Evolutionary conservation across 2,888 invertebrate species (phyloP).

Genomic region (Masnerella sp.): DNA sequence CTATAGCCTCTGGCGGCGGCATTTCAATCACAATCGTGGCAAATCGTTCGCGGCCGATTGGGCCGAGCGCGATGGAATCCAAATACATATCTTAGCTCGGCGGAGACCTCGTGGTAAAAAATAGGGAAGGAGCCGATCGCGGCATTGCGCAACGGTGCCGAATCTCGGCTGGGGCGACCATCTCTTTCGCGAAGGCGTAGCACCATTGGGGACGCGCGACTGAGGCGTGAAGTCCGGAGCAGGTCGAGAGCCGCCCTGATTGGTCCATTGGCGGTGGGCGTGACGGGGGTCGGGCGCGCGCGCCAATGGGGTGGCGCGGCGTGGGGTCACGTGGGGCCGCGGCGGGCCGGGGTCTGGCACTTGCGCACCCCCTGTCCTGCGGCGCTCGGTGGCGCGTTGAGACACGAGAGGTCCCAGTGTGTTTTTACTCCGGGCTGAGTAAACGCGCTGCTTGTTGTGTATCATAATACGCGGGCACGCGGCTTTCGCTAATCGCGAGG

Average conservation of each 20-base stretch:
- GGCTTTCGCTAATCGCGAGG: slow-evolving; percentile 64
- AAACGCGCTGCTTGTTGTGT: slow-evolving; percentile 90
- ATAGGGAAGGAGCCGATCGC: no score
- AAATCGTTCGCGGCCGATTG: slow-evolving; percentile 26
- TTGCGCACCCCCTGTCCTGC: slow-evolving; percentile 59
- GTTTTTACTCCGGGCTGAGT: slow-evolving; percentile 82
- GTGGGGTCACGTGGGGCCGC: slow-evolving; percentile 26
- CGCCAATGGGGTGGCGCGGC: slow-evolving; percentile 18
- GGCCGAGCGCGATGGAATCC: no score
- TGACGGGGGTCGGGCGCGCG: background rate
- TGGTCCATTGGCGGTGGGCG: slow-evolving; percentile 35
- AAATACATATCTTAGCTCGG: no score
- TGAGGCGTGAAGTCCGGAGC: slow-evolving; percentile 52
- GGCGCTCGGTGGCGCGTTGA: slow-evolving; percentile 64
- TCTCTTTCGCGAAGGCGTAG: slow-evolving; percentile 61
- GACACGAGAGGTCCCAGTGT: slow-evolving; percentile 70
- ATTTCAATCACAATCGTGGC: slow-evolving; percentile 27
- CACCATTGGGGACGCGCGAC: slow-evolving; percentile 46
- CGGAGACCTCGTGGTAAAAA: no score
- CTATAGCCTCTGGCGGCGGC: no score
- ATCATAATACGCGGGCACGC: slow-evolving; percentile 83
- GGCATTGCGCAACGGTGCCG: no score
- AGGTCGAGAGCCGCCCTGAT: slow-evolving; percentile 19
- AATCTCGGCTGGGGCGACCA: no score
- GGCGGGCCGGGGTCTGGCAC: slow-evolving; percentile 44